Percentiles rank a stretch among this genome's conserved stretches.
These are phyloP conservation scores for Cephalopholis sonnerati DNA, from an alignment of 2,113 vertebrate genomes.

Conservation along the genomic window DNA sequence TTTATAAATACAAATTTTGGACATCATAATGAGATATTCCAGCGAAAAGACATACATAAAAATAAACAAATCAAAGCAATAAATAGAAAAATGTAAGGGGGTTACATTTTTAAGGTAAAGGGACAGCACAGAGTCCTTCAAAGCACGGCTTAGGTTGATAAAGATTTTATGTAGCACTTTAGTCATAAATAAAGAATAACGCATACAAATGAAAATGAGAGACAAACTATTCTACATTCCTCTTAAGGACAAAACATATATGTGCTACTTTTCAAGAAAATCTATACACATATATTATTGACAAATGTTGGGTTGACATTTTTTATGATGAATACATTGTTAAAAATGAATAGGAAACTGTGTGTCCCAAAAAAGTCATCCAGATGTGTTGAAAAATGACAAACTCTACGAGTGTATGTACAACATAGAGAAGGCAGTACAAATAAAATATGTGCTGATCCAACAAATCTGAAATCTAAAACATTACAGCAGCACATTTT, in stretches of 20 bases:
- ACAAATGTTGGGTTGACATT: background rate
- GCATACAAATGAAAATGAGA: background rate
- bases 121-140: background rate
- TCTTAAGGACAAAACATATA: background rate
- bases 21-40: conserved; percentile 29
- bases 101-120: background rate
- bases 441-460: background rate
- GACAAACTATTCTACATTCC: background rate
- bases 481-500: conserved; percentile 9
- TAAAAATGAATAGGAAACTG: background rate
- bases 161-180: background rate
- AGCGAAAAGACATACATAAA: background rate
- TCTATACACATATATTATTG: background rate
- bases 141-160: background rate
- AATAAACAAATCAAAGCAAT: background rate
- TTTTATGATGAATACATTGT: background rate
- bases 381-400: background rate
- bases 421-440: background rate
- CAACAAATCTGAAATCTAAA: conserved; percentile 23
- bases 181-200: conserved; percentile 18
- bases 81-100: conserved; percentile 8
- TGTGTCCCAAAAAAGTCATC: background rate
- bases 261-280: background rate
- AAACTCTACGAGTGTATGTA: background rate
- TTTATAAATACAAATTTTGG: conserved; percentile 21